Base-by-base conservation (phyloP, 2,113 vertebrate genomes). In the Vulpes lagopus region DNA sequence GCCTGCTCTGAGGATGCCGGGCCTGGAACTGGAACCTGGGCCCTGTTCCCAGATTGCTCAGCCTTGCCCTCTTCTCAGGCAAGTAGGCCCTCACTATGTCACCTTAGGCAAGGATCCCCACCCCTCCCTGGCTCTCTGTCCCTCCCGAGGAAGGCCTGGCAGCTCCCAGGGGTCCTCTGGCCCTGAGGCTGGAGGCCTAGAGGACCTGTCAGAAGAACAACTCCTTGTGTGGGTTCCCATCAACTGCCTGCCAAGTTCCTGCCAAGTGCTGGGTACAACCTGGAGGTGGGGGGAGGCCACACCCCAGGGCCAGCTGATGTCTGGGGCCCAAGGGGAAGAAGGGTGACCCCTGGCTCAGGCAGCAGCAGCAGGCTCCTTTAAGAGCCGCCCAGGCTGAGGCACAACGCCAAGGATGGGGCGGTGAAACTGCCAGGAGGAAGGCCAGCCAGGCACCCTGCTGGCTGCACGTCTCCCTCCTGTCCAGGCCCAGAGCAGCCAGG, bases 331-430 rank as follows among this genome's bases (percentile, higher is more conserved):
- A 4, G 67, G 23, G 49, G 6, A 11, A 11, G 51, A 20, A 17
- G 32, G 30, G 51, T 1, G 30, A 38, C 10, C 1, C 1, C 83
- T 0, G 3, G 43, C 49, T 78, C 62, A 62, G 76, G 69, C 4
- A 0, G 49, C 8, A 10, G 57, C 10, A 17, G 74, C 65, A 11
- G 43, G 82, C 12, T 17, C 79, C 95, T 87, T 92, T 84, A 97
- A 98, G 95, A 96, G 53, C 32, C 0, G 0, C 82, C 81, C 27
- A 35, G 91, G 59, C 87, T 0, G 8, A 91, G 95, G 90, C 83
- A n/a, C 62, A 3, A 23, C 0, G n/a, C 97, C 92, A 94, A 90
- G 19, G 51, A n/a, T 23, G 35, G 82, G 81, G 0, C 14, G 43
- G 30, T 5, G 22, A 49, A 4, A 17, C 87, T 62, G 87, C 87